These are phyloP conservation scores for Apodemus agrarius DNA, from an alignment of 2,797 vertebrate species.

Conservation along the genomic window DNA sequence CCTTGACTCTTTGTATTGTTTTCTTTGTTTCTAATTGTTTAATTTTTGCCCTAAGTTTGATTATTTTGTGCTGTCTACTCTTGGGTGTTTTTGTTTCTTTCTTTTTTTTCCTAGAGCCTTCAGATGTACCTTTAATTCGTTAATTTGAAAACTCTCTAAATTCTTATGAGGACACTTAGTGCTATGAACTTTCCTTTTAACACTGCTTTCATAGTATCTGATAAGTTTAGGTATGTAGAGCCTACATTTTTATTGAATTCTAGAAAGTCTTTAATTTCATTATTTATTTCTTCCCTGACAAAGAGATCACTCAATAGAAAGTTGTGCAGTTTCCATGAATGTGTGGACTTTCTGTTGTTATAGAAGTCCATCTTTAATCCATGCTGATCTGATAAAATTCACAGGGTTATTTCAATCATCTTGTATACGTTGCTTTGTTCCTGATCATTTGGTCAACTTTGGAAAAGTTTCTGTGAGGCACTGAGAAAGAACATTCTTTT, in stretches of 20 bases:
- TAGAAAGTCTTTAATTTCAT: too few relatives aligned
- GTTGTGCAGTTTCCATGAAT: too few relatives aligned
- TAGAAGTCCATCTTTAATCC: not conserved
- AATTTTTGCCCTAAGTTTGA: not conserved
- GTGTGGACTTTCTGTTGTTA: not conserved
- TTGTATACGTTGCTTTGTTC: not conserved
- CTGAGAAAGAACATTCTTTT: not conserved
- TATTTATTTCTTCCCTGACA: too few relatives aligned
- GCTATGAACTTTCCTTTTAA: not conserved
- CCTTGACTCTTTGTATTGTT: not conserved
- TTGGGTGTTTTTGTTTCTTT: not conserved
- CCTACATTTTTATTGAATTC: not conserved
- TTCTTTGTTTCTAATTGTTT: not conserved
- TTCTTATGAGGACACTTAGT: not conserved
- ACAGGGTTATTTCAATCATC: not conserved
- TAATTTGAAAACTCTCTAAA: not conserved
- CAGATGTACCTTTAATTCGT: not conserved
- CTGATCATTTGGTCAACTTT: not conserved
- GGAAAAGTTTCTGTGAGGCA: not conserved
- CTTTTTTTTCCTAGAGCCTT: not conserved
- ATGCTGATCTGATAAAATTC: not conserved
- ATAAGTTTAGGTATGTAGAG: not conserved
- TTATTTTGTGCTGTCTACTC: not conserved
- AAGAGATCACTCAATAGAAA: too few relatives aligned
- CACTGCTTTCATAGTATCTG: not conserved